phyloP scores from a whole-genome alignment of 2,888 invertebrate genomes.

The Itoplectis maculator region DNA sequence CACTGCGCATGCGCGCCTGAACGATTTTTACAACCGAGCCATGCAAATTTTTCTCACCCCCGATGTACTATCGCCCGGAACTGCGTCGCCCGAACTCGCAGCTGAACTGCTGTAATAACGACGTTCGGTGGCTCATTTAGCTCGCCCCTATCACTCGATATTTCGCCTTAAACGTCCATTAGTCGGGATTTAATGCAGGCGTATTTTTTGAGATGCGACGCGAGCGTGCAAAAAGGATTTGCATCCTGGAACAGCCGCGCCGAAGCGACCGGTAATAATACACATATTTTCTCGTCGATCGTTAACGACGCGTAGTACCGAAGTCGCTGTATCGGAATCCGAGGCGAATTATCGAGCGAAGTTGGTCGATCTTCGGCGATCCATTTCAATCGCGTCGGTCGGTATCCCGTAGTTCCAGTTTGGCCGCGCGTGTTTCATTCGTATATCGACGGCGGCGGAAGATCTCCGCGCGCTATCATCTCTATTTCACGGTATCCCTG shows the following conservation, averaged over 20 bases:
- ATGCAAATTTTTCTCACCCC: background rate
- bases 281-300: constrained; percentile 24
- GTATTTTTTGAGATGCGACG: constrained; percentile 34
- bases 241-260: constrained; percentile 7
- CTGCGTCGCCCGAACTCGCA: background rate
- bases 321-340: constrained; percentile 5
- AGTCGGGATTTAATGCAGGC: constrained; percentile 28
- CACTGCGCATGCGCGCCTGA: too few relatives aligned
- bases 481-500: constrained; percentile 26
- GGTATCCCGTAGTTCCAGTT: background rate
- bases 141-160: constrained; percentile 17
- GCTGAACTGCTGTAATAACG: constrained; percentile 19
- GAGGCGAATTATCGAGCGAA: constrained; percentile 19
- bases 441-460: constrained; percentile 10
- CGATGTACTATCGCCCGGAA: background rate
- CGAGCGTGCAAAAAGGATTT: constrained; percentile 25
- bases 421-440: background rate
- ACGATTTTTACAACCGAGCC: background rate
- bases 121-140: constrained; percentile 2
- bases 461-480: constrained; percentile 12
- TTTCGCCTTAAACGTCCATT: constrained; percentile 30
- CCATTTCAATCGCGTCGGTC: constrained; percentile 10
- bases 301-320: constrained; percentile 6
- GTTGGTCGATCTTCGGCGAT: constrained; percentile 34
- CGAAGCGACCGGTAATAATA: constrained; percentile 35